Conservation (phyloP, 2,797 vertebrate species). For the Lates japonicus region DNA sequence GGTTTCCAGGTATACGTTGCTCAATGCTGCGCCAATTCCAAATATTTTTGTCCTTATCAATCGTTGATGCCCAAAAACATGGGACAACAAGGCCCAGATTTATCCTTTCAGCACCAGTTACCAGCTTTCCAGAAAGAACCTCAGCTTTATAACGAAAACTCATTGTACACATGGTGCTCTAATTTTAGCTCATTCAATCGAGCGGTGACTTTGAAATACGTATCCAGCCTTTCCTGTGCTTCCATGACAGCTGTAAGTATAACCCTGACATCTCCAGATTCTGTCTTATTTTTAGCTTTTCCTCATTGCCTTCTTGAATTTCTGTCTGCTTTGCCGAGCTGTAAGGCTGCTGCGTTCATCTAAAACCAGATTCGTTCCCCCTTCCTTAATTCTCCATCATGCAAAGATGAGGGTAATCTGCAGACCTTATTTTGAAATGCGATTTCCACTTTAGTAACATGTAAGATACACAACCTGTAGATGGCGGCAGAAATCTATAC, state of each 20-base stretch:
- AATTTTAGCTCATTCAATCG: constrained; percentile 19
- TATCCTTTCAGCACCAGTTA: background rate
- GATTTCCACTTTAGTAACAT: background rate
- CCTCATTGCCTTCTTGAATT: constrained; percentile 24
- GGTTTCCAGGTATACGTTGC: no score
- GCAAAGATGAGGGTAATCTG: background rate
- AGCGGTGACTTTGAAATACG: constrained; percentile 21
- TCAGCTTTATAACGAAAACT: background rate
- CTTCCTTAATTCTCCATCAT: background rate
- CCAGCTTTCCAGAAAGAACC: background rate
- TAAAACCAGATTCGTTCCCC: background rate
- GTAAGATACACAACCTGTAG: constrained; percentile 44
- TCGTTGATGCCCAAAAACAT: no score
- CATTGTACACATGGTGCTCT: background rate
- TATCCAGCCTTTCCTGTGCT: constrained; percentile 20
- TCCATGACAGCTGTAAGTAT: constrained; percentile 47
- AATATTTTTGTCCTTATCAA: no score
- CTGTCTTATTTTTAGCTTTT: constrained; percentile 54
- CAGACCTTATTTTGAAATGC: background rate
- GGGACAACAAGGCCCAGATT: no score
- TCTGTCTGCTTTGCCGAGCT: background rate
- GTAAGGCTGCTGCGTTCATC: background rate
- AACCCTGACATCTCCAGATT: constrained; percentile 45
- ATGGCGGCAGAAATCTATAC: constrained; percentile 61
- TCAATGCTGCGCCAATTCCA: no score